These are phyloP conservation scores for Gonatopus flavifemur DNA, from an alignment of 1,140 invertebrate genomes.

Conservation along the genomic window DNA sequence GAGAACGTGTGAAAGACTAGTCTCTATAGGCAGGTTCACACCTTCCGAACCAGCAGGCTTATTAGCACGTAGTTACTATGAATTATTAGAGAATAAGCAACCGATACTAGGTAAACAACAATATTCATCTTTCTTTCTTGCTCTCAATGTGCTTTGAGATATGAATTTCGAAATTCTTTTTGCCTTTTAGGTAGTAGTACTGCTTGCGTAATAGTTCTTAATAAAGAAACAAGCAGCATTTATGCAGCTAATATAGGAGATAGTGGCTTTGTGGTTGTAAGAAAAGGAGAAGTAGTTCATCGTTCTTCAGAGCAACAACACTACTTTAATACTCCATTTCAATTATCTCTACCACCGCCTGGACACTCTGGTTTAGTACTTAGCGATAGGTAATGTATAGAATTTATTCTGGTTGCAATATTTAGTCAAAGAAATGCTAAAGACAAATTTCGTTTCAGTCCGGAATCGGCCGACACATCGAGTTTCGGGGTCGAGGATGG, in stretches of 20 bases:
- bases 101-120: constrained; percentile 77
- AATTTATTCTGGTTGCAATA: not conserved
- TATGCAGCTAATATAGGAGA: constrained; percentile 98
- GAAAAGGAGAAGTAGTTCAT: constrained; percentile 83
- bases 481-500: constrained; percentile 91
- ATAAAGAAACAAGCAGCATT: constrained; percentile 84
- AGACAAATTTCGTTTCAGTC: constrained; percentile 60
- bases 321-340: constrained; percentile 98
- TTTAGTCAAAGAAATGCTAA: not conserved
- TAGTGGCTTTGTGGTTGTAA: constrained; percentile 92
- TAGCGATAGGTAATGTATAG: constrained; percentile 76
- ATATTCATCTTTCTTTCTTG: constrained; percentile 1
- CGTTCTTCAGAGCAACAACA: constrained; percentile 95
- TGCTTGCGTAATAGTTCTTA: constrained; percentile 92
- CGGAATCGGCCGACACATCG: constrained; percentile 86
- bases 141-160: not conserved
- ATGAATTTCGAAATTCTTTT: constrained; percentile 2
- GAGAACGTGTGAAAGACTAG: constrained; percentile 90
- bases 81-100: constrained; percentile 89
- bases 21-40: constrained; percentile 82
- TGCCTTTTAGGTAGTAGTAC: constrained; percentile 85
- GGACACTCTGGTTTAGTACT: constrained; percentile 80
- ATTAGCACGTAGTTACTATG: constrained; percentile 87
- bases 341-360: constrained; percentile 90
- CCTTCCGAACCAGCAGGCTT: constrained; percentile 83